Evolutionary conservation across 92 coral and sea anemone species (phyloP).

Genomic region (Palythoa heliodiscus): DNA sequence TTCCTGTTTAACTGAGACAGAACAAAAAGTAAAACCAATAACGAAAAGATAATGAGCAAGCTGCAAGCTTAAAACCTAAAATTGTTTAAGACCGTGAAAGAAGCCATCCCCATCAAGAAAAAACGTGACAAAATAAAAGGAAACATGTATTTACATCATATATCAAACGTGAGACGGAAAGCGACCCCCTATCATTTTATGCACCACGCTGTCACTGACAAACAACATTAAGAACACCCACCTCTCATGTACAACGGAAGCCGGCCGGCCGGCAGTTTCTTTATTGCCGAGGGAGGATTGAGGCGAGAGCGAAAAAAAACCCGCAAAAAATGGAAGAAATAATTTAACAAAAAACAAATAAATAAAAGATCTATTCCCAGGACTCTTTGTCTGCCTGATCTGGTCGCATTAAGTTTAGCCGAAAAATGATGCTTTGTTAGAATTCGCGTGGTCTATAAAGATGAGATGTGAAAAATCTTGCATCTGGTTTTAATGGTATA

Average conservation of each 20-base stretch:
- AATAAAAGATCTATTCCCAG: too few species aligned
- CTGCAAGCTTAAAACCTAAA: not conserved
- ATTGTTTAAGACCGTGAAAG: not conserved
- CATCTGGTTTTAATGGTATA: not conserved
- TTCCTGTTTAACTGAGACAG: not conserved
- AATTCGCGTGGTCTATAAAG: not conserved
- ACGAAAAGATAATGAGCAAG: not conserved
- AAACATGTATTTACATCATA: not conserved
- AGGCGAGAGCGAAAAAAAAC: too few species aligned
- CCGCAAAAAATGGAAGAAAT: too few species aligned
- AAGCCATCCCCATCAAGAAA: not conserved
- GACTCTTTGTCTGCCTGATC: too few species aligned
- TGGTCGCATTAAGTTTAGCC: too few species aligned
- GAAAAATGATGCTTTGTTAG: too few species aligned
- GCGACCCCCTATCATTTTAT: conserved; percentile 4
- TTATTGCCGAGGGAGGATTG: too few species aligned
- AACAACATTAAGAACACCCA: not conserved
- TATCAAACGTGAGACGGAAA: not conserved
- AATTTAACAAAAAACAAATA: too few species aligned
- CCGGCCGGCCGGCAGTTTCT: too few species aligned
- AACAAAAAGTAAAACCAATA: not conserved
- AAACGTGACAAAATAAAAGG: conserved; percentile 2
- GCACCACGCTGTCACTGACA: not conserved
- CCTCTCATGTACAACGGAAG: not conserved
- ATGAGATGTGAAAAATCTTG: not conserved